Conservation (phyloP, 2,797 vertebrate species). For the Parauchenoglanis punctatus region DNA sequence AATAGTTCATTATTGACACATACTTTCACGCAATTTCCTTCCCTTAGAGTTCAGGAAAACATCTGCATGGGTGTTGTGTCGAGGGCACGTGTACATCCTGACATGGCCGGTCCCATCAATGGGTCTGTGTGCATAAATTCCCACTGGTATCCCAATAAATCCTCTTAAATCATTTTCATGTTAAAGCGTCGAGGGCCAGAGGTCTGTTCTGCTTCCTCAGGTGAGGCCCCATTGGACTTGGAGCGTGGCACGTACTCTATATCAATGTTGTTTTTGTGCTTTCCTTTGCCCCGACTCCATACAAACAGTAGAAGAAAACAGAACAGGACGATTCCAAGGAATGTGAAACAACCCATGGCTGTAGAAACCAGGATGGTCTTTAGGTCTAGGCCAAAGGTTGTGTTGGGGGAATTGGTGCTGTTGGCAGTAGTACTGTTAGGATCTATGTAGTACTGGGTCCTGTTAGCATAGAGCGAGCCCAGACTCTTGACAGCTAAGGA, state of each 20-base stretch:
- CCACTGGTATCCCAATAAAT: conserved; percentile 55
- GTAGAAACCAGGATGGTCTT: conserved; percentile 99
- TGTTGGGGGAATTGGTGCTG: conserved; percentile 81
- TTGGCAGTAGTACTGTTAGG: conserved; percentile 91
- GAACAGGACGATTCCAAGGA: conserved; percentile 98
- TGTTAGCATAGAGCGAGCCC: conserved; percentile 95
- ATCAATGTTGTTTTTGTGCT: conserved; percentile 99
- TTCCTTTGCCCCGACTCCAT: conserved; percentile 99
- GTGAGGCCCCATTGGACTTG: conserved; percentile 89
- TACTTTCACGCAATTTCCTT: conserved; percentile 49
- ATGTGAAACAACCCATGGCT: conserved; percentile 99
- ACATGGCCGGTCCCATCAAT: conserved; percentile 19
- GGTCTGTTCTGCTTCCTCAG: conserved; percentile 85
- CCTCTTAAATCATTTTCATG: conserved; percentile 99
- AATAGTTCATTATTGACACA: conserved; percentile 68
- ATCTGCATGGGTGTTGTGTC: conserved; percentile 25
- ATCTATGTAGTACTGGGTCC: conserved; percentile 98
- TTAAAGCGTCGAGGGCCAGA: conserved; percentile 91
- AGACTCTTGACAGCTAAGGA: conserved; percentile 95
- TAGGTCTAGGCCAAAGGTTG: conserved; percentile 92
- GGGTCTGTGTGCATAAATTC: conserved; percentile 59
- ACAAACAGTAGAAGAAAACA: conserved; percentile 99
- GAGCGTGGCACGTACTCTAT: conserved; percentile 96
- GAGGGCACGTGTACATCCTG: conserved; percentile 28
- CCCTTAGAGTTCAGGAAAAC: conserved; percentile 29